These are phyloP conservation scores for Chaetops frenatus DNA, from an alignment of 2,113 vertebrate genomes.

Conservation along the genomic window DNA sequence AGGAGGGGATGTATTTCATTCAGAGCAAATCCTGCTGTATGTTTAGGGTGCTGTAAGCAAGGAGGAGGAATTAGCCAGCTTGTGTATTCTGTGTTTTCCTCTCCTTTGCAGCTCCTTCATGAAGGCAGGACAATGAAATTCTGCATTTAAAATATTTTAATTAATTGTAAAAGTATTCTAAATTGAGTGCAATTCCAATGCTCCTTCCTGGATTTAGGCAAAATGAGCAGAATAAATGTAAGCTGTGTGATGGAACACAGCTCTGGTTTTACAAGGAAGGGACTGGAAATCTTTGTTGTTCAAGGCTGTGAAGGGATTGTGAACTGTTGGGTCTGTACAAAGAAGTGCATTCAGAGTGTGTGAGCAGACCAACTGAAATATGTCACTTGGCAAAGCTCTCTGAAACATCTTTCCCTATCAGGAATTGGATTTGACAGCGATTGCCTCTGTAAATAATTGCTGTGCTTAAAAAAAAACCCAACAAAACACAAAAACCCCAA, in stretches of 20 bases:
- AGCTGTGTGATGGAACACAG: not conserved
- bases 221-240: not conserved
- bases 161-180: not conserved
- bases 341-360: not conserved
- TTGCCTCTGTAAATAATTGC: not conserved
- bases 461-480: not conserved
- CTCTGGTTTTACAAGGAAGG: not conserved
- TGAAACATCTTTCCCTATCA: not conserved
- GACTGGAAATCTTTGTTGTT: not conserved
- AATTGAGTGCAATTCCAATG: not conserved
- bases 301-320: not conserved
- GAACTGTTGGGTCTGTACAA: not conserved
- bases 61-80: not conserved
- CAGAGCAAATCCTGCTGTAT: not conserved
- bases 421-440: not conserved
- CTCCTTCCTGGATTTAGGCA: accelerated
- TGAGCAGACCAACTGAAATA: not conserved
- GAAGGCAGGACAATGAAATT: not conserved
- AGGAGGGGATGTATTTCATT: not conserved
- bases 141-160: not conserved
- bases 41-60: too few species aligned
- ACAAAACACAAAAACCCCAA: not conserved
- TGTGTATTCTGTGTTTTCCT: not conserved
- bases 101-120: not conserved
- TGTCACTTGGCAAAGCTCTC: not conserved